These are phyloP conservation scores for Zoanthus sociatus DNA, from an alignment of 92 coral and sea anemone genomes.

Conservation along the genomic window DNA sequence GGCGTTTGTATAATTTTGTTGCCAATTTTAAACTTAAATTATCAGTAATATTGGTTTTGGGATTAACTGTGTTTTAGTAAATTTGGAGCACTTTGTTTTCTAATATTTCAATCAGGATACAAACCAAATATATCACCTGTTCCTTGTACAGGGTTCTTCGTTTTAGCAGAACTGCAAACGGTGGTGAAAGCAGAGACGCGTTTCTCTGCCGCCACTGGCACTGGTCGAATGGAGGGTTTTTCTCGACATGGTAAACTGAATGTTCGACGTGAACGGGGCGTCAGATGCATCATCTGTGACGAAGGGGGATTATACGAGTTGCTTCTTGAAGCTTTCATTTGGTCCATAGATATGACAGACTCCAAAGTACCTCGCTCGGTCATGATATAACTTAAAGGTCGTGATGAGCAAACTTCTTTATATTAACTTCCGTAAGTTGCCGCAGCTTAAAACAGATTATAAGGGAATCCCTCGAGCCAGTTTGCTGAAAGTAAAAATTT, in stretches of 20 bases:
- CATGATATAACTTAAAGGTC: background rate
- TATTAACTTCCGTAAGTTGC: background rate
- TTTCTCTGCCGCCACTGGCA: background rate
- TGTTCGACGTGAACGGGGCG: slow-evolving; percentile 37
- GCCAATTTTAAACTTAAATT: too few relatives aligned
- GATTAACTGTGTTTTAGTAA: too few relatives aligned
- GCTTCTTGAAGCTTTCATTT: slow-evolving; percentile 22
- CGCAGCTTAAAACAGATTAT: background rate
- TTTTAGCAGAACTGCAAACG: background rate
- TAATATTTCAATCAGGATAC: background rate
- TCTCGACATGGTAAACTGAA: slow-evolving; percentile 52
- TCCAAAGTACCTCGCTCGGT: slow-evolving; percentile 23
- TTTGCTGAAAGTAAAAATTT: background rate
- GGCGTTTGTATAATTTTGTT: too few relatives aligned
- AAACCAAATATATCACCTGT: slow-evolving; percentile 6
- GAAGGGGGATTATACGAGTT: slow-evolving; percentile 37
- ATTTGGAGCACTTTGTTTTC: too few relatives aligned
- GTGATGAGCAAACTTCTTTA: background rate
- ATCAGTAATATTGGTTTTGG: too few relatives aligned
- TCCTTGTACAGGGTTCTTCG: background rate
- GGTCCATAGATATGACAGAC: background rate
- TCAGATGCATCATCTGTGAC: slow-evolving; percentile 12
- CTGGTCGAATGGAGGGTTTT: slow-evolving; percentile 28
- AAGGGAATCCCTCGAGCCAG: background rate
- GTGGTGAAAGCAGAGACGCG: background rate